Evolutionary conservation across 1,140 invertebrate genomes (phyloP).

Genomic region (Caenorhabditis brenneri): DNA sequence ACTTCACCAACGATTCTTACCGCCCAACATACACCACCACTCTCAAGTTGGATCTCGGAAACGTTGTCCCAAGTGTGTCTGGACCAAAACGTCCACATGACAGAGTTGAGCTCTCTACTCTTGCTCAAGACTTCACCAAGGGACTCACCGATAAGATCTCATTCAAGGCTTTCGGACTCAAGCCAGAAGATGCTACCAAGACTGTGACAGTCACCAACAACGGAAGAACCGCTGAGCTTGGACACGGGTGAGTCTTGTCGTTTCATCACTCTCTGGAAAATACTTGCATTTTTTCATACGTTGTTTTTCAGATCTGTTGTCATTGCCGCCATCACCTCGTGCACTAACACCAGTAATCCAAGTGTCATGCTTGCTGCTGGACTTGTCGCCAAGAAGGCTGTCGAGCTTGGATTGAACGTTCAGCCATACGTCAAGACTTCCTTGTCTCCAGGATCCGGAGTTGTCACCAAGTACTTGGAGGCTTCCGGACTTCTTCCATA

Average conservation of each 20-base stretch:
- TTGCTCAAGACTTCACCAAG: constrained; percentile 85
- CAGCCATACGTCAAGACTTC: constrained; percentile 94
- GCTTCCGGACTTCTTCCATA: constrained; percentile 83
- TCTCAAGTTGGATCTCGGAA: constrained; percentile 84
- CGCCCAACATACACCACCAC: constrained; percentile 85
- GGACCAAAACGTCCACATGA: constrained; percentile 97
- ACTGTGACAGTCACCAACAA: constrained; percentile 62
- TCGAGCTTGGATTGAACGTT: constrained; percentile 85
- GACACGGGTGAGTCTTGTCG: constrained; percentile 73
- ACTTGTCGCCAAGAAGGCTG: constrained; percentile 81
- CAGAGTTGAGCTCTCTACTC: constrained; percentile 84
- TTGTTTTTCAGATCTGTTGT: constrained; percentile 80
- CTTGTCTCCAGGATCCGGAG: constrained; percentile 92
- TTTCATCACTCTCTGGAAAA: constrained; percentile 85
- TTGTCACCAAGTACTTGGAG: constrained; percentile 92
- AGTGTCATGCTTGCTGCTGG: constrained; percentile 91
- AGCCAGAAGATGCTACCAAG: constrained; percentile 76
- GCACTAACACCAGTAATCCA: constrained; percentile 97
- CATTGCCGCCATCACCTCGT: constrained; percentile 95
- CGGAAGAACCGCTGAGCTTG: constrained; percentile 45
- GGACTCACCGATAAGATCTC: constrained; percentile 85
- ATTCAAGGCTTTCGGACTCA: constrained; percentile 81
- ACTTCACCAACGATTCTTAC: constrained; percentile 81
- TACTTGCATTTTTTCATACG: constrained; percentile 79
- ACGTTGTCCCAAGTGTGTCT: constrained; percentile 90